These are phyloP conservation scores for Babyrousa celebensis DNA, from an alignment of 2,797 vertebrate genomes.

Conservation along the genomic window DNA sequence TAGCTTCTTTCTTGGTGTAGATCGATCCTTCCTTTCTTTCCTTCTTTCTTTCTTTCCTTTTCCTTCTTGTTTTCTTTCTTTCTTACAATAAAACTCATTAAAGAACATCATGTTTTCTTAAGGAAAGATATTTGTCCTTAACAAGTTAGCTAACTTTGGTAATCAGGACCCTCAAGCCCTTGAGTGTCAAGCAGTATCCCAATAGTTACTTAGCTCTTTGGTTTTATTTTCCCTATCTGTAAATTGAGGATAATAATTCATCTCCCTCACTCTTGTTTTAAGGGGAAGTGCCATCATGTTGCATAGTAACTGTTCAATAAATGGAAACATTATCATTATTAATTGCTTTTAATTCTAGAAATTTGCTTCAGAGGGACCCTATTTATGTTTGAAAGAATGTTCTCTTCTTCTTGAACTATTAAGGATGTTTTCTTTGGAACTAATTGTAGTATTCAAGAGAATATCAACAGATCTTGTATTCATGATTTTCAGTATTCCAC, in stretches of 20 bases:
- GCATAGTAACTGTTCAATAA: not conserved
- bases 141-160: not conserved
- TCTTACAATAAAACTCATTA: not conserved
- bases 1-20: not conserved
- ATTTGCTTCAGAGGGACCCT: not conserved
- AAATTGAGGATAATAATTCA: not conserved
- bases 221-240: not conserved
- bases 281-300: not conserved
- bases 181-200: not conserved
- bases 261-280: not conserved
- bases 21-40: not conserved
- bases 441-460: not conserved
- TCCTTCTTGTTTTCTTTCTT: not conserved
- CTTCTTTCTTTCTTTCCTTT: not conserved
- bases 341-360: not conserved
- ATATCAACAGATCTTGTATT: not conserved
- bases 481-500: not conserved
- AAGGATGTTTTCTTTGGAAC: constrained; percentile 17
- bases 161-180: not conserved
- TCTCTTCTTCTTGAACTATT: constrained; percentile 30
- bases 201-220: not conserved
- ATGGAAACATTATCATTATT: not conserved
- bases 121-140: not conserved
- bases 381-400: not conserved
- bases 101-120: constrained; percentile 1